Base-by-base conservation (phyloP, 1,140 invertebrate genomes). In the Ooceraea biroi region DNA sequence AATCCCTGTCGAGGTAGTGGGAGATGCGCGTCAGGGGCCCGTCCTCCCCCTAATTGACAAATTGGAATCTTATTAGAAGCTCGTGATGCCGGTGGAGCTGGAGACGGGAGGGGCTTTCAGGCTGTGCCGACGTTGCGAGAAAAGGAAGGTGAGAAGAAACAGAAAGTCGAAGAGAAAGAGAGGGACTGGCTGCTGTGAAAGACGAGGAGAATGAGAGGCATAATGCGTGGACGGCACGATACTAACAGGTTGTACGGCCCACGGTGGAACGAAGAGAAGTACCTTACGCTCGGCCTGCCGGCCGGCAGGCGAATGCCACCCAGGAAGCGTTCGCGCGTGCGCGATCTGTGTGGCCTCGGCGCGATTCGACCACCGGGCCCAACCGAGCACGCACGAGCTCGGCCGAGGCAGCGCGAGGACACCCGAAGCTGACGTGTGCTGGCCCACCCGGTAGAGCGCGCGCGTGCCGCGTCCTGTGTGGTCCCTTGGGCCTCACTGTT, bases 21-120 rank as follows among this genome's bases (percentile, higher is more conserved):
- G 86, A 90, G 84, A 86, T 84, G 74, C 85, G 86, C 85, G 76
- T 84, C 87, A 82, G 82, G 88, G 86, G 88, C 91, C 91, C 92
- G 91, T 93, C 92, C 93, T 94, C 91, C 91, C 91, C 88, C 90
- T 95, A 96, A 96, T 96, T 96, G 95, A 96, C 95, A 96, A 96
- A 96, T 96, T 96, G 95, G 95, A 95, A 95, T 96, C 95, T 96
- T 95, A 96, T 96, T 96, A 96, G 94, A 93, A 93, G 91, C 90
- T 90, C 89, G 86, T 90, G 90, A 91, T 92, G 90, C 87, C 89
- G 86, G 85, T 85, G 83, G 87, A 85, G 82, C 83, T 77, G 87
- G n/a, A 85, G 85, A 66, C 72, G 50, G 77, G 83, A 82, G 63
- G 76, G 63, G 74, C 78, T 58, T 63, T n/a, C 44, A 58, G 76